phyloP scores from a whole-genome alignment of 2,797 vertebrate genomes.

The Sus cebifrons region DNA sequence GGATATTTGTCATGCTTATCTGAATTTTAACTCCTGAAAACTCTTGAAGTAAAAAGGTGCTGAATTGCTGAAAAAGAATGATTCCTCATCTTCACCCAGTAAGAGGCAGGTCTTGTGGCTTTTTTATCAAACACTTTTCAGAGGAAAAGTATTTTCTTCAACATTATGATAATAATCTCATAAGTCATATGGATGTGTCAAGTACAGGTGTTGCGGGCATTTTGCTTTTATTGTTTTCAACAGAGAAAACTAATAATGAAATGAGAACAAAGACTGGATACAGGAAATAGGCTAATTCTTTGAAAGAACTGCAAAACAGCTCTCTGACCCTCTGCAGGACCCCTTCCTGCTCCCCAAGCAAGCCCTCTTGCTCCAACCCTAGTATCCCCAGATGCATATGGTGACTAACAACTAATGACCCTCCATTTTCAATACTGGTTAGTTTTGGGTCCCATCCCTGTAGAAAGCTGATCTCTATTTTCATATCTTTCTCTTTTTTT shows the following conservation, averaged over 20 bases:
- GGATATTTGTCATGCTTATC: neutral
- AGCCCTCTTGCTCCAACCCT: neutral
- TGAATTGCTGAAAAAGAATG: neutral
- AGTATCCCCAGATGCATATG: neutral
- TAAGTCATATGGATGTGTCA: neutral
- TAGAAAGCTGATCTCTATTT: neutral
- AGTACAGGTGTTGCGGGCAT: neutral
- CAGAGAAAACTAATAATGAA: conserved; percentile 14
- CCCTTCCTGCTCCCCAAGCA: neutral
- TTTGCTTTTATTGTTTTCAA: conserved; percentile 30
- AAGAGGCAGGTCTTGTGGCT: neutral
- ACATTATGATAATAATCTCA: neutral
- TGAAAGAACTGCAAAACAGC: neutral
- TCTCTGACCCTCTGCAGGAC: neutral
- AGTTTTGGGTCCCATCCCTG: neutral
- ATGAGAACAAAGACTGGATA: neutral
- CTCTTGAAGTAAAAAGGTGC: neutral
- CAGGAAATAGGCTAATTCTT: neutral
- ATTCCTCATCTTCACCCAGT: neutral
- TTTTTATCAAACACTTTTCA: neutral
- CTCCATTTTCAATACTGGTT: neutral
- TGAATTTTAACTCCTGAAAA: conserved; percentile 1
- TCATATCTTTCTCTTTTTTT: neutral
- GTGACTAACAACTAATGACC: neutral
- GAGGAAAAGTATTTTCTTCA: conserved; percentile 17